phyloP scores from a whole-genome alignment of 2,888 invertebrate species.

The Eudemis profundana region DNA sequence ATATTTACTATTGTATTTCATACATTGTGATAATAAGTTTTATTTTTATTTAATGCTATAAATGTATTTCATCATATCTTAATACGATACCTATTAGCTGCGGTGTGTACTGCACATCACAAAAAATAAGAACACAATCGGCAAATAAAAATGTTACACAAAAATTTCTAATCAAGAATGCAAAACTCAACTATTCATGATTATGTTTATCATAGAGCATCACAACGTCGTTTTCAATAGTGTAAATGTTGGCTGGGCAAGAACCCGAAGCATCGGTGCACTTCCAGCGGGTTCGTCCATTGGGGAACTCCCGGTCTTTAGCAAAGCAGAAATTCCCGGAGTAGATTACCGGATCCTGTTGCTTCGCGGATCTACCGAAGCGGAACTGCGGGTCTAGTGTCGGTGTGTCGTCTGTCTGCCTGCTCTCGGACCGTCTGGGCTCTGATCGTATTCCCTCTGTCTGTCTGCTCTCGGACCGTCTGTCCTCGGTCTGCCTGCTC shows the following conservation, averaged over 20 bases:
- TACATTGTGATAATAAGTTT: too few species aligned
- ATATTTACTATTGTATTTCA: not conserved
- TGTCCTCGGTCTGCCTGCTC: not conserved
- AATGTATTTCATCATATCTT: too few species aligned
- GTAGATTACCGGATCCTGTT: conserved; percentile 60
- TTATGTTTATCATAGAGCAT: conserved; percentile 65
- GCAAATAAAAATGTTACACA: not conserved
- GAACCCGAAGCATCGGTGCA: conserved; percentile 59
- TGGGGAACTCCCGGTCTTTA: conserved; percentile 62
- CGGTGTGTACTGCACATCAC: too few species aligned
- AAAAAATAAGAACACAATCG: too few species aligned
- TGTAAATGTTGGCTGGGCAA: conserved; percentile 67
- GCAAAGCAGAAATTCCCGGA: conserved; percentile 63
- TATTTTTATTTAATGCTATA: too few species aligned
- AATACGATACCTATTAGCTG: too few species aligned
- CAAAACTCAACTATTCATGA: conserved; percentile 51
- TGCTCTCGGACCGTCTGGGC: not conserved
- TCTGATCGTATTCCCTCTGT: not conserved
- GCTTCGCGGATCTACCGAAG: conserved; percentile 57
- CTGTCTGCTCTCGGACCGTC: not conserved
- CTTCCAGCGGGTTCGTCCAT: conserved; percentile 65
- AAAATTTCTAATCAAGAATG: not conserved
- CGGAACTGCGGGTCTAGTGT: conserved; percentile 53
- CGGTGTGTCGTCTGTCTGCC: not conserved
- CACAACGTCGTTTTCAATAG: conserved; percentile 64